Percentiles rank a stretch among this genome's conserved stretches.
Conservation (phyloP, 2,888 invertebrate species). For the Idaea biselata region DNA sequence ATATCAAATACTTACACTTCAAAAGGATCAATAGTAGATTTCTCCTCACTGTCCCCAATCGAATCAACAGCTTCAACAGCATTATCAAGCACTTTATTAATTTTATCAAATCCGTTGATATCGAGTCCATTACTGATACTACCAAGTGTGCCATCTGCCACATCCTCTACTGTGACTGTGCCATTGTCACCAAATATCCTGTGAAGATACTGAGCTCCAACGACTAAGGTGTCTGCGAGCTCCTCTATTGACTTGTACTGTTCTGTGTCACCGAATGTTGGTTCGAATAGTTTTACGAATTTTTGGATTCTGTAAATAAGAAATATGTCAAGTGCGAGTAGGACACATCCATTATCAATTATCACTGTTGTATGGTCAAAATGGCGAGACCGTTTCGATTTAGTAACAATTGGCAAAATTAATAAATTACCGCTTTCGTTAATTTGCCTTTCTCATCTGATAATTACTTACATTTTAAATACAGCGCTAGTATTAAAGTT, state of each 20-base stretch:
- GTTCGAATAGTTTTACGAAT: conserved; percentile 59
- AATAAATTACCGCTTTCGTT: no score
- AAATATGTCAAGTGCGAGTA: no score
- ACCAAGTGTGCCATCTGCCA: conserved; percentile 20
- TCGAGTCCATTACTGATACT: conserved; percentile 24
- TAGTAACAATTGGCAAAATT: no score
- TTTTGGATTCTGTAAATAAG: conserved; percentile 56
- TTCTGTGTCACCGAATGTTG: conserved; percentile 63
- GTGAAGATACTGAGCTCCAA: conserved; percentile 52
- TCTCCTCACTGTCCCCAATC: conserved; percentile 25
- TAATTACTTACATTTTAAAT: no score
- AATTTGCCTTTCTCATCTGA: no score
- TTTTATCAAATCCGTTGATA: conserved; percentile 25
- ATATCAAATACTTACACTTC: conserved; percentile 56
- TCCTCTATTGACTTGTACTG: conserved; percentile 54
- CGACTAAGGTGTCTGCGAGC: conserved; percentile 45
- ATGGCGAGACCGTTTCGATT: no score
- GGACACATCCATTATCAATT: conserved; percentile 3
- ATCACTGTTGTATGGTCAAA: no score
- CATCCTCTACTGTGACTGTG: conserved; percentile 23
- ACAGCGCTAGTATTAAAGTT: no score
- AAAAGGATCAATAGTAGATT: conserved; percentile 48
- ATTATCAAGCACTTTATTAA: conserved; percentile 45
- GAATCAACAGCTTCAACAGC: conserved; percentile 41
- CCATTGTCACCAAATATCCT: conserved; percentile 41